Percentiles rank a stretch among this genome's conserved stretches.
phyloP scores from a whole-genome alignment of 1,140 invertebrate genomes.

The Zaprionus capensis region DNA sequence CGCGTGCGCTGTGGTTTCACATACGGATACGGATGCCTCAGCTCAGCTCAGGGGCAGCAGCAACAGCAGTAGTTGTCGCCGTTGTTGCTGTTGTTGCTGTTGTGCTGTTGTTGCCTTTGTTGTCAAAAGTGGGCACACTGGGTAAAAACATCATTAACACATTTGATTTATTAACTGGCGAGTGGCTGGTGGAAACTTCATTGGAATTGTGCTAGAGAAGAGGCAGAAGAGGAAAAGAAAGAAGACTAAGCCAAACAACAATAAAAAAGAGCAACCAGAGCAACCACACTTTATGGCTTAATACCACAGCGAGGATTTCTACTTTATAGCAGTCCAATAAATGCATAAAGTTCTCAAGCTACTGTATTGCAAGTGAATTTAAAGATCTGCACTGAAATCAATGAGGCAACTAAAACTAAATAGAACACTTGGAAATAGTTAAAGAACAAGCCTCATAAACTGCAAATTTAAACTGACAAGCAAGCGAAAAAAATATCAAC shows the following conservation, averaged over 20 bases:
- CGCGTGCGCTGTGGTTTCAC: constrained; percentile 27
- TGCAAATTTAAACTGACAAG: too few species aligned
- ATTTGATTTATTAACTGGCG: constrained; percentile 84
- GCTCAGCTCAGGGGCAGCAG: constrained; percentile 17
- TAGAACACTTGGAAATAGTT: too few species aligned
- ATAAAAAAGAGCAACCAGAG: constrained; percentile 28
- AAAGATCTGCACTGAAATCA: too few species aligned
- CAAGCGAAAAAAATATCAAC: too few species aligned
- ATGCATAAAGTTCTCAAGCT: constrained; percentile 80
- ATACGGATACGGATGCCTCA: constrained; percentile 23
- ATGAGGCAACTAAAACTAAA: too few species aligned
- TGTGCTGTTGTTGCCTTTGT: constrained; percentile 58
- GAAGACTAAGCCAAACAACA: constrained; percentile 30
- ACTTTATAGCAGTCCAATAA: constrained; percentile 55
- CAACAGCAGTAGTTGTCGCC: constrained; percentile 32
- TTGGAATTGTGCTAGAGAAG: constrained; percentile 51
- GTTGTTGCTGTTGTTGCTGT: constrained; percentile 15
- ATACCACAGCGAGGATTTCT: constrained; percentile 46
- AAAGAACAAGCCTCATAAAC: too few species aligned
- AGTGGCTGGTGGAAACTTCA: constrained; percentile 62
- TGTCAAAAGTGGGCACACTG: constrained; percentile 78
- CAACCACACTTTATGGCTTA: constrained; percentile 73
- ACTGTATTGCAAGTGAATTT: constrained; percentile 44
- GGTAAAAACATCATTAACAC: constrained; percentile 84
- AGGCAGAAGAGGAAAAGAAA: constrained; percentile 31